phyloP scores from a whole-genome alignment of 2,888 invertebrate genomes.

The Erynnis tages region DNA sequence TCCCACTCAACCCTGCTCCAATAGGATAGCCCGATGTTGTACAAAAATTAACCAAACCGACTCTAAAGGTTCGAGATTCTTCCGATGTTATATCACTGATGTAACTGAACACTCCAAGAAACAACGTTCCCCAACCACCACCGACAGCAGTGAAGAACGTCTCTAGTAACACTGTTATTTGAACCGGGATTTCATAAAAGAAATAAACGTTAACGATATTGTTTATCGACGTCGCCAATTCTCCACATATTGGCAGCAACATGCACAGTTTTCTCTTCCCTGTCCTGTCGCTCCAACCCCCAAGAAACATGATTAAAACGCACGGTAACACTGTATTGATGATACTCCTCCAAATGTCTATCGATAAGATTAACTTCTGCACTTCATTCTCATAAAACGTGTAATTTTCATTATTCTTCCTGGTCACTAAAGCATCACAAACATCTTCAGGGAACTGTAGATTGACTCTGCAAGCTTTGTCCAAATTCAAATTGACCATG shows the following conservation, averaged over 20 bases:
- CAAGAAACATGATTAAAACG: conserved; percentile 80
- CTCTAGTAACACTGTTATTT: conserved; percentile 76
- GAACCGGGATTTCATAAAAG: conserved; percentile 80
- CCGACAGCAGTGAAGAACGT: conserved; percentile 75
- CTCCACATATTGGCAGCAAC: conserved; percentile 79
- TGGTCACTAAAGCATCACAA: conserved; percentile 57
- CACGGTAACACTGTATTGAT: conserved; percentile 80
- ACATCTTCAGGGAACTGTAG: conserved; percentile 58
- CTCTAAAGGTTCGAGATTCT: conserved; percentile 80
- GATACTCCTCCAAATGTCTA: conserved; percentile 80
- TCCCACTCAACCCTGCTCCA: conserved; percentile 79
- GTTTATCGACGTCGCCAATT: conserved; percentile 71
- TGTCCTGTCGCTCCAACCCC: conserved; percentile 83
- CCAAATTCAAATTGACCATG: conserved; percentile 75
- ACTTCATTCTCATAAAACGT: conserved; percentile 83
- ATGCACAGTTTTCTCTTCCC: conserved; percentile 81
- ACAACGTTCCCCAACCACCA: conserved; percentile 82
- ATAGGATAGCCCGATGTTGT: conserved; percentile 80
- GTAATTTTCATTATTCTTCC: conserved; percentile 73
- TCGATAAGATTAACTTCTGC: conserved; percentile 79
- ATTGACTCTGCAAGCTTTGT: conserved; percentile 72
- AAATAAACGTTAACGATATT: conserved; percentile 81
- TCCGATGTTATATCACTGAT: conserved; percentile 82
- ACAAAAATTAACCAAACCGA: conserved; percentile 83
- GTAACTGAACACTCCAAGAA: conserved; percentile 82